Percentiles rank a stretch among this genome's conserved stretches.
phyloP scores from a whole-genome alignment of 2,113 vertebrate genomes.

The Spea multiplicata region DNA sequence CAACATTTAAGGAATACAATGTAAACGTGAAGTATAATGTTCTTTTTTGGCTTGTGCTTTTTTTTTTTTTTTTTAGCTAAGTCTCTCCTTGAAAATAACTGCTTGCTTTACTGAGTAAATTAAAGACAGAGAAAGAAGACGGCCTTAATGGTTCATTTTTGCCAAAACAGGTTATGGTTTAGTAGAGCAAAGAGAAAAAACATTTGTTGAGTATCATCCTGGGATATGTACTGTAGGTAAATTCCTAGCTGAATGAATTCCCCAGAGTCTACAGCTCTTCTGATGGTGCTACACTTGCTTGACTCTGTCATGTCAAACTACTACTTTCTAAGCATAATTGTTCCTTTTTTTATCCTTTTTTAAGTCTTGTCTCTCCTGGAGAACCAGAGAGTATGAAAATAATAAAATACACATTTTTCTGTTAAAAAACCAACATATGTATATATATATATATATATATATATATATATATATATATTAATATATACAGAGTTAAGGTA shows the following conservation, averaged over 20 bases:
- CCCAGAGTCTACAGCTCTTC: constrained; percentile 12
- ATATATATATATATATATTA: too few relatives aligned
- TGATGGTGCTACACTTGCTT: constrained; percentile 45
- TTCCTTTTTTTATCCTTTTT: constrained; percentile 33
- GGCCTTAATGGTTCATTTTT: constrained; percentile 45
- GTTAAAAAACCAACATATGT: neutral
- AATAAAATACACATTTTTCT: constrained; percentile 19
- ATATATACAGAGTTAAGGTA: too few relatives aligned
- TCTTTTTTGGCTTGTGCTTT: neutral
- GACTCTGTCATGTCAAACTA: constrained; percentile 48
- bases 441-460: too few relatives aligned
- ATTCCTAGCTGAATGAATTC: constrained; percentile 41
- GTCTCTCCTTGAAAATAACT: constrained; percentile 54
- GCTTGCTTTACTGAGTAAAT: constrained; percentile 32
- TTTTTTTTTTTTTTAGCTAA: constrained; percentile 27
- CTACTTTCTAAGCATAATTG: constrained; percentile 48
- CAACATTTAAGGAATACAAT: constrained; percentile 64
- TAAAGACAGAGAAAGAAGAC: constrained; percentile 38
- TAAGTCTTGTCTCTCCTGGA: constrained; percentile 33
- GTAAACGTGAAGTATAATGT: neutral
- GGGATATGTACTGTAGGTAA: constrained; percentile 41
- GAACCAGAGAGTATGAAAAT: constrained; percentile 42
- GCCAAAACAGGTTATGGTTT: constrained; percentile 49
- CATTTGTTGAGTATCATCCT: constrained; percentile 47
- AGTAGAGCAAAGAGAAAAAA: constrained; percentile 46